A percentile compares a stretch with the other conserved stretches of the same genome.
phyloP scores from a whole-genome alignment of 2,888 invertebrate species.

The Zygothrica quintamaculata region DNA sequence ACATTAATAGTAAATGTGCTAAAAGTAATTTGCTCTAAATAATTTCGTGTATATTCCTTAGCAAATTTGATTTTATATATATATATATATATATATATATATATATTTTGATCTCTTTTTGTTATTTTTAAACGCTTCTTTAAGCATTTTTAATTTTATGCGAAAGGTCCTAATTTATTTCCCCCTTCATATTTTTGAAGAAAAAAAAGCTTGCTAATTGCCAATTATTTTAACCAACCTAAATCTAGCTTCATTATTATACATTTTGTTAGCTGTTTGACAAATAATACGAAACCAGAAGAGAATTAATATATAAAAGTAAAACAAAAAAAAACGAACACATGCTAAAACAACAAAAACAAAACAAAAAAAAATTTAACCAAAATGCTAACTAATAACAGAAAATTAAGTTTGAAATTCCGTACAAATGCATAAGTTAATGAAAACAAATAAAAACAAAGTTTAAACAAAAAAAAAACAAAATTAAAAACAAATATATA shows the following conservation, averaged over 20 bases:
- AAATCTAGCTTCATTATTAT: conserved; percentile 71
- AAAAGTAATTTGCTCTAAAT: too few relatives aligned
- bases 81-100: conserved; percentile 13
- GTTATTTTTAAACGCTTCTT: conserved; percentile 37
- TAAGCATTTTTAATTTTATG: conserved; percentile 24
- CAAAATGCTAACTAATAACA: conserved; percentile 73
- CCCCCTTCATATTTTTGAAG: too few relatives aligned
- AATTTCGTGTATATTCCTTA: too few relatives aligned
- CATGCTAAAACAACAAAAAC: conserved; percentile 41
- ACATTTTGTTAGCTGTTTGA: conserved; percentile 81
- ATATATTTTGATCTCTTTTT: conserved; percentile 24
- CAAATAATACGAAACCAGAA: conserved; percentile 69
- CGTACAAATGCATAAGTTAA: conserved; percentile 73
- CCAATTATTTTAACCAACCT: conserved; percentile 57
- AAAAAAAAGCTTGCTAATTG: conserved; percentile 63
- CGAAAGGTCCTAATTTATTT: conserved; percentile 28
- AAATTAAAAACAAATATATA: conserved; percentile 49
- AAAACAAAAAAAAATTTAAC: conserved; percentile 50
- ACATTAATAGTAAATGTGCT: too few relatives aligned
- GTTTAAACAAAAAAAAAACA: too few relatives aligned
- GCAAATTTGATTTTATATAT: too few relatives aligned
- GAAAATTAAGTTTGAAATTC: conserved; percentile 83
- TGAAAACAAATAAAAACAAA: conserved; percentile 44
- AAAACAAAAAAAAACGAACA: conserved; percentile 38
- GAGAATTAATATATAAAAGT: conserved; percentile 63